Percentiles rank a stretch among this genome's conserved stretches.
Evolutionary conservation across 2,113 vertebrate genomes (phyloP).

Genomic region (Amblyopsis rosae): DNA sequence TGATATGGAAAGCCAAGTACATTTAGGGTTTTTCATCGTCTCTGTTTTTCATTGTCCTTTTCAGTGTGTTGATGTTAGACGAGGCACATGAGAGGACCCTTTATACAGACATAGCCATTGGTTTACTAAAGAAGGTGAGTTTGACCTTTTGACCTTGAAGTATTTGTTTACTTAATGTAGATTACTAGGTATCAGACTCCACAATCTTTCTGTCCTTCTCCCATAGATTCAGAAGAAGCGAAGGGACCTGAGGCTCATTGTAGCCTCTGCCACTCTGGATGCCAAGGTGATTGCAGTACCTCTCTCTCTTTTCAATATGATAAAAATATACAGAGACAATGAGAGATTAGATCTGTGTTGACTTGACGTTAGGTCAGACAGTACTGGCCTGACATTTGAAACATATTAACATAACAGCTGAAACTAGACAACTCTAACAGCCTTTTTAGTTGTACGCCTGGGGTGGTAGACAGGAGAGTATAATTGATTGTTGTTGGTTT

Average conservation of each 20-base stretch:
- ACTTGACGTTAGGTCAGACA: slow-evolving; percentile 44
- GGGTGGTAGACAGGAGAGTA: neutral
- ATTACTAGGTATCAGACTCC: neutral
- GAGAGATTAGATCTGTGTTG: slow-evolving; percentile 19
- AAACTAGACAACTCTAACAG: slow-evolving; percentile 33
- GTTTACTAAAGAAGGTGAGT: slow-evolving; percentile 95
- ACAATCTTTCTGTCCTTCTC: neutral
- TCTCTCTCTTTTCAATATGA: neutral
- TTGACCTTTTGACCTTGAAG: neutral
- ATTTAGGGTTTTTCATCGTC: neutral
- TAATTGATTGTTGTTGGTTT: neutral
- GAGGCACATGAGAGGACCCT: slow-evolving; percentile 97
- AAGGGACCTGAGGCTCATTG: slow-evolving; percentile 90
- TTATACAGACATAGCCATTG: slow-evolving; percentile 96
- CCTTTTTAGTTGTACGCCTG: neutral
- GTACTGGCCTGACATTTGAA: slow-evolving; percentile 42
- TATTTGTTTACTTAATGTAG: neutral
- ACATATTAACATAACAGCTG: slow-evolving; percentile 47
- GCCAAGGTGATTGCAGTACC: slow-evolving; percentile 84
- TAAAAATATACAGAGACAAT: neutral
- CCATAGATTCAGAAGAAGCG: slow-evolving; percentile 94
- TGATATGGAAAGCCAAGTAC: neutral
- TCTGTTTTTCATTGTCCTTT: slow-evolving; percentile 21
- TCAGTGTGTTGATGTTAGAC: slow-evolving; percentile 92
- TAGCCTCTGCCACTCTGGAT: slow-evolving; percentile 97